These are phyloP conservation scores for Holacanthus passer DNA, from an alignment of 2,113 vertebrate species.

Conservation along the genomic window DNA sequence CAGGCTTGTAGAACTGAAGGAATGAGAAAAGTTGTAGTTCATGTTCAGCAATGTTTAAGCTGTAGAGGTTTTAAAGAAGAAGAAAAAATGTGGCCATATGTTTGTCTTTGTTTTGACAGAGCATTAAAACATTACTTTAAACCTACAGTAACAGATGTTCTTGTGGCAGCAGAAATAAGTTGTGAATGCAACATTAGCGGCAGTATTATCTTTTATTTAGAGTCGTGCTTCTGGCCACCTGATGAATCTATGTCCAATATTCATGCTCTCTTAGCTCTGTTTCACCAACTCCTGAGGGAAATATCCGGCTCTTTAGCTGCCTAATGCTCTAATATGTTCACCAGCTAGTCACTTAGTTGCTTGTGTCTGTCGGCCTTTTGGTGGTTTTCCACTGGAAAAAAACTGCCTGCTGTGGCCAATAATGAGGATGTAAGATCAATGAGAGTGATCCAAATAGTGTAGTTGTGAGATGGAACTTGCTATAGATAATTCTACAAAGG, in stretches of 20 bases:
- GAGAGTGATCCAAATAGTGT: neutral
- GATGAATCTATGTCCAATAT: neutral
- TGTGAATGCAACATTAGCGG: neutral
- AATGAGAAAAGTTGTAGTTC: neutral
- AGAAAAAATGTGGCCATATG: too few species aligned
- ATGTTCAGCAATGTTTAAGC: neutral
- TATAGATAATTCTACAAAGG: neutral
- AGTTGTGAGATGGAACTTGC: neutral
- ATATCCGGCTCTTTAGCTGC: constrained; percentile 5
- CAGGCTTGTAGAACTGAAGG: too few species aligned
- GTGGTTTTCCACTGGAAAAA: neutral
- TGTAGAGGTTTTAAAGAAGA: neutral
- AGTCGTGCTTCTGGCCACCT: neutral
- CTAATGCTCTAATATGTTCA: neutral
- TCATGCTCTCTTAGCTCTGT: neutral
- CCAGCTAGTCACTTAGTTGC: neutral
- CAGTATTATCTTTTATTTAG: too few species aligned
- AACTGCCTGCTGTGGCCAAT: neutral
- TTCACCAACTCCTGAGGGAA: constrained; percentile 6
- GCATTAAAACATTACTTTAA: neutral
- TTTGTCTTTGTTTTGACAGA: neutral
- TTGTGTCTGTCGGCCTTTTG: neutral
- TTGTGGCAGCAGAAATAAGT: neutral
- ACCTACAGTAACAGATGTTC: neutral
- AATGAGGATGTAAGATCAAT: neutral